These are phyloP conservation scores for Odontesthes bonariensis DNA, from an alignment of 2,113 vertebrate genomes.

Conservation along the genomic window DNA sequence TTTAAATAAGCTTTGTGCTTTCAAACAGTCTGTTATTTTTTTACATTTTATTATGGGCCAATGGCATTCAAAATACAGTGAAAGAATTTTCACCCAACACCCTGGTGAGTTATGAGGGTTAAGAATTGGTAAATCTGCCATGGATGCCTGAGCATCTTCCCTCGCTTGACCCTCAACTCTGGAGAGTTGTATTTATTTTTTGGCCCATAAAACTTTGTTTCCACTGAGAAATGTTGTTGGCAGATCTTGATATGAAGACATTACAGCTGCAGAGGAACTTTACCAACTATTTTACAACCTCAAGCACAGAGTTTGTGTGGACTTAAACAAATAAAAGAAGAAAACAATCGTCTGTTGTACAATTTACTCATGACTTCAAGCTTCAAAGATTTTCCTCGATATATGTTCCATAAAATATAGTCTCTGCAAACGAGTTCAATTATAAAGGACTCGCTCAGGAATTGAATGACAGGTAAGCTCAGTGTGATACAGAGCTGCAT, in stretches of 20 bases:
- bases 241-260: conserved; percentile 6
- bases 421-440: too few relatives aligned
- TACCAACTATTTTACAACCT: neutral
- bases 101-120: neutral
- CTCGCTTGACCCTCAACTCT: neutral
- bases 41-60: neutral
- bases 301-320: neutral
- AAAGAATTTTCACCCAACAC: neutral
- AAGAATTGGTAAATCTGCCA: neutral
- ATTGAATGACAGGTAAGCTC: too few relatives aligned
- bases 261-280: neutral
- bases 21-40: neutral
- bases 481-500: too few relatives aligned
- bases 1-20: neutral
- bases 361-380: too few relatives aligned
- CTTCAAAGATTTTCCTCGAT: too few relatives aligned
- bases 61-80: neutral
- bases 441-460: too few relatives aligned
- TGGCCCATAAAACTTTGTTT: neutral
- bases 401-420: too few relatives aligned
- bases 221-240: conserved; percentile 23
- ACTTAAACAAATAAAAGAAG: neutral
- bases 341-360: too few relatives aligned
- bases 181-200: neutral
- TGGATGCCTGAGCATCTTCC: neutral